Conservation (phyloP, 2,113 vertebrate species). For the Symphodus melops region DNA sequence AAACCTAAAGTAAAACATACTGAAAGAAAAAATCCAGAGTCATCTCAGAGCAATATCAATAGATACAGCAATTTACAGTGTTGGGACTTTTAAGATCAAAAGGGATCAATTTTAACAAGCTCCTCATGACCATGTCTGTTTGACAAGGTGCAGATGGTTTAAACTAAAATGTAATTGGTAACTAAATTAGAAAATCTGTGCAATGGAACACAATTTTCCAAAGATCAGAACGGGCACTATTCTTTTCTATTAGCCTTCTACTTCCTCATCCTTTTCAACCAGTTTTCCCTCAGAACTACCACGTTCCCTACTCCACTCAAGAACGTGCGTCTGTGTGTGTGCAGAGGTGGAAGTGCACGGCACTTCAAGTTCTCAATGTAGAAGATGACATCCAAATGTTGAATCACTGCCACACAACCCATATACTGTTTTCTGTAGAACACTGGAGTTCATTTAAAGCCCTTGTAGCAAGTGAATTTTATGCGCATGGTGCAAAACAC, state of each 20-base stretch:
- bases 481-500: too few species aligned
- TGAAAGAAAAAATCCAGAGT: not conserved
- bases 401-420: too few species aligned
- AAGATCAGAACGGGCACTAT: constrained; percentile 37
- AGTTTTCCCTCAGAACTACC: constrained; percentile 19
- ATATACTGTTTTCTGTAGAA: too few species aligned
- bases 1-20: not conserved
- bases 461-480: too few species aligned
- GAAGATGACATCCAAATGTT: too few species aligned
- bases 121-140: not conserved
- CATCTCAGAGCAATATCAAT: not conserved
- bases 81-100: not conserved
- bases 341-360: not conserved
- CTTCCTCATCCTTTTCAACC: constrained; percentile 52
- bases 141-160: constrained; percentile 20
- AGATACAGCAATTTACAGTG: not conserved
- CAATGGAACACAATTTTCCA: constrained; percentile 5
- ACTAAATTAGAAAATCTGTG: constrained; percentile 35
- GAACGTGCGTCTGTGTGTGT: not conserved
- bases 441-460: too few species aligned
- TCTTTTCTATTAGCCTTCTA: constrained; percentile 37
- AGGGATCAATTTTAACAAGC: not conserved
- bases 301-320: not conserved
- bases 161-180: constrained; percentile 21
- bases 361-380: not conserved